phyloP scores from a whole-genome alignment of 2,888 invertebrate species.

The Dorcus parallelipipedus region DNA sequence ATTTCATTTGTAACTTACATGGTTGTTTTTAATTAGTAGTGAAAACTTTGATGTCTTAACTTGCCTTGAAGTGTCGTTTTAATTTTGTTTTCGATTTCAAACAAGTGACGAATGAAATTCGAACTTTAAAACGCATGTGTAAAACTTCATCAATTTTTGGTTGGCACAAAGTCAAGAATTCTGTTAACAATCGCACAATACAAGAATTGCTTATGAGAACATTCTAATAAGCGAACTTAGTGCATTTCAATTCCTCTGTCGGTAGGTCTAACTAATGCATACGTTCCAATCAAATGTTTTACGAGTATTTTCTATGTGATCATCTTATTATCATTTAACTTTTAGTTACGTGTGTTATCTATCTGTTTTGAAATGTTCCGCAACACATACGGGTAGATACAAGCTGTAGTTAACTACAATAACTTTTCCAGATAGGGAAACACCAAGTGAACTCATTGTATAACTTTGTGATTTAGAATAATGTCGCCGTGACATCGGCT shows the following conservation, averaged over 20 bases:
- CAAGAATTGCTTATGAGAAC: neutral
- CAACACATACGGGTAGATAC: neutral
- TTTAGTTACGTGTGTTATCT: too few relatives aligned
- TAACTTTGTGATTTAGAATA: conserved; percentile 15
- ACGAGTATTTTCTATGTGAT: neutral
- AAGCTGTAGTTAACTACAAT: too few relatives aligned
- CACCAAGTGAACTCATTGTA: conserved; percentile 19
- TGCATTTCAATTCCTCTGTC: neutral
- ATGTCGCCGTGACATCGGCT: neutral
- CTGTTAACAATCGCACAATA: neutral
- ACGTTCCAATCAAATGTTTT: neutral
- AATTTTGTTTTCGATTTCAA: too few relatives aligned
- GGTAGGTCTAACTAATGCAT: neutral
- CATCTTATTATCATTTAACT: too few relatives aligned
- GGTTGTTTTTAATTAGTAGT: too few relatives aligned
- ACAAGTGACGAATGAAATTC: too few relatives aligned
- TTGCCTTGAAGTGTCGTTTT: too few relatives aligned
- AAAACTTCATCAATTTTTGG: neutral
- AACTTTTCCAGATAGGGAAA: conserved; percentile 9
- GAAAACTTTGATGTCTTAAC: too few relatives aligned
- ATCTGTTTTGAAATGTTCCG: too few relatives aligned
- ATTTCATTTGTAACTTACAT: neutral
- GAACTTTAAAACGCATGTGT: neutral
- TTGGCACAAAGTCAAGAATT: neutral
- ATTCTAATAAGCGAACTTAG: neutral